Conservation (phyloP, 2,797 vertebrate species). For the Triplophysa yarkandensis region DNA sequence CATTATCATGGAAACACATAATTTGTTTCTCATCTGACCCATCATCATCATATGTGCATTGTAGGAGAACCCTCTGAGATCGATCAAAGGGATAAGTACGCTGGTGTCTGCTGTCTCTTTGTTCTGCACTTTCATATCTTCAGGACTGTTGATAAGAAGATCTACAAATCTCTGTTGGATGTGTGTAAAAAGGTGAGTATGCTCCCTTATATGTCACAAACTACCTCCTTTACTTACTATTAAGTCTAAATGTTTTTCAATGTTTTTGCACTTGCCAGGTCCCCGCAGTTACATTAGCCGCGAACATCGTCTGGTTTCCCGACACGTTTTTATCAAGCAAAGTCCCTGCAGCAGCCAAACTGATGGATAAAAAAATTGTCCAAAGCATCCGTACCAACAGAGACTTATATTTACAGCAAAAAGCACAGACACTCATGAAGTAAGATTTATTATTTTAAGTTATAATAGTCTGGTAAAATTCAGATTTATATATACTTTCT, state of each 20-base stretch:
- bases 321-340: conserved; percentile 90
- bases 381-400: conserved; percentile 84
- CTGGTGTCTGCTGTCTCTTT: conserved; percentile 89
- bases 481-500: not conserved
- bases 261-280: conserved; percentile 72
- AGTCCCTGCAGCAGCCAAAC: conserved; percentile 89
- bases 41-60: not conserved
- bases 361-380: conserved; percentile 92
- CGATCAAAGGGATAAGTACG: conserved; percentile 96
- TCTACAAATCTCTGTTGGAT: conserved; percentile 92
- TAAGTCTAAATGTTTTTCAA: not conserved
- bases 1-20: not conserved
- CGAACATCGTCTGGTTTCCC: conserved; percentile 97
- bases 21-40: no score
- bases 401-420: conserved; percentile 90
- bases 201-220: not conserved
- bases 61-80: conserved; percentile 96
- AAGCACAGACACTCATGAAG: conserved; percentile 90
- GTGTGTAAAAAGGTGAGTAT: conserved; percentile 91
- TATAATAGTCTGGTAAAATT: no score
- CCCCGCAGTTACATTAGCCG: conserved; percentile 91
- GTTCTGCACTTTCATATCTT: conserved; percentile 97
- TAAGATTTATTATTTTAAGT: conserved; percentile 64
- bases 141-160: conserved; percentile 92
- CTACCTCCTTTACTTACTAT: not conserved